These are phyloP conservation scores for Ictalurus furcatus DNA, from an alignment of 2,113 vertebrate genomes.

Conservation along the genomic window DNA sequence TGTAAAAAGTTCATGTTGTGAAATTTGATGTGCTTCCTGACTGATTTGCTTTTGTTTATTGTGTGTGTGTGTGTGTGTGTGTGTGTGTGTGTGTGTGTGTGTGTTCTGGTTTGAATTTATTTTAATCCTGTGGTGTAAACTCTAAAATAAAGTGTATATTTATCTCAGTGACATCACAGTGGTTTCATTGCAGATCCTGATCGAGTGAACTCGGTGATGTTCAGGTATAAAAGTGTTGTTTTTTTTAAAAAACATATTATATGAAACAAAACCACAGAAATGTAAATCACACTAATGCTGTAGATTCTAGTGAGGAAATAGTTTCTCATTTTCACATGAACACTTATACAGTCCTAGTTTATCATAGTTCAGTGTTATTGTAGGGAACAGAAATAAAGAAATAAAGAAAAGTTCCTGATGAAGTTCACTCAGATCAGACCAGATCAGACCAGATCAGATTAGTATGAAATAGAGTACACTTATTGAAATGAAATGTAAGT, in stretches of 20 bases:
- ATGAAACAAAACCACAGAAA: not conserved
- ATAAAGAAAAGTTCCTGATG: no score
- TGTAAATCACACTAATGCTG: not conserved
- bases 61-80: not conserved
- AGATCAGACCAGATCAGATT: no score
- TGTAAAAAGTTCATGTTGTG: slow-evolving; percentile 8
- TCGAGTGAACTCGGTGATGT: not conserved
- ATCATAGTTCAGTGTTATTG: not conserved
- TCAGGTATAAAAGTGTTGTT: not conserved
- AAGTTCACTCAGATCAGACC: no score
- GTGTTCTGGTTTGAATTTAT: not conserved
- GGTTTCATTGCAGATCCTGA: not conserved
- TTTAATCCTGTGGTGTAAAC: not conserved
- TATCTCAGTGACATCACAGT: not conserved
- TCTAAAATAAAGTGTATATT: not conserved
- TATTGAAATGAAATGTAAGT: no score
- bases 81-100: not conserved
- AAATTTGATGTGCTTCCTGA: slow-evolving; percentile 1
- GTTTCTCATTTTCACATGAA: not conserved
- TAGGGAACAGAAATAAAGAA: no score
- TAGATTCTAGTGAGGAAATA: not conserved
- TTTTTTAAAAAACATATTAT: not conserved
- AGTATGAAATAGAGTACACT: no score
- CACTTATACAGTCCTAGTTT: not conserved
- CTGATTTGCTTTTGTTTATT: not conserved